Conservation (phyloP, 2,113 vertebrate genomes). For the Mus pahari region DNA sequence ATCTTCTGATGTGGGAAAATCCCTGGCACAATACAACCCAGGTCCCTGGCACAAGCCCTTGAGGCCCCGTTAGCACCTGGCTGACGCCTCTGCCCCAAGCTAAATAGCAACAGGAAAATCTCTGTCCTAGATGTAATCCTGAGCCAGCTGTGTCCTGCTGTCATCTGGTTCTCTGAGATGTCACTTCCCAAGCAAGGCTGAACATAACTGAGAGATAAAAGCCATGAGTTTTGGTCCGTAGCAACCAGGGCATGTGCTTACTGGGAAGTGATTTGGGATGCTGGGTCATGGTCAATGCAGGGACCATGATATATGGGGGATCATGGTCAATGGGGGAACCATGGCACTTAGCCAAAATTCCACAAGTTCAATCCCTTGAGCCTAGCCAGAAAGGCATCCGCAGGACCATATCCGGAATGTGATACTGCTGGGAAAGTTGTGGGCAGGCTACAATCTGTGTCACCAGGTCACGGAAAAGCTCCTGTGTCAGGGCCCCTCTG, state of each 20-base stretch:
- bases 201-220: not conserved
- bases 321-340: not conserved
- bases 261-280: not conserved
- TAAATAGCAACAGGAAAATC: not conserved
- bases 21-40: not conserved
- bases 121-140: rapidly evolving
- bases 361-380: conserved; percentile 52
- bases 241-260: not conserved
- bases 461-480: conserved; percentile 68
- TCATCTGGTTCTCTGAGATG: not conserved
- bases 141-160: not conserved
- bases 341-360: conserved; percentile 11
- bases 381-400: conserved; percentile 25
- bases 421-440: conserved; percentile 61
- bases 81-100: rapidly evolving
- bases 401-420: conserved; percentile 55
- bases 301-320: not conserved
- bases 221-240: not conserved
- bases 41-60: too few species aligned
- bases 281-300: not conserved
- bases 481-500: not conserved
- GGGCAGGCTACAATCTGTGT: conserved; percentile 34
- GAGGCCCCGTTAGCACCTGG: rapidly evolving
- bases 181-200: not conserved
- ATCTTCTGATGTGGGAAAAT: not conserved